Evolutionary conservation across 2,797 vertebrate species (phyloP), one percentile per base, ranked within the genome.

Genomic region (Lepilemur ruficaudatus): DNA sequence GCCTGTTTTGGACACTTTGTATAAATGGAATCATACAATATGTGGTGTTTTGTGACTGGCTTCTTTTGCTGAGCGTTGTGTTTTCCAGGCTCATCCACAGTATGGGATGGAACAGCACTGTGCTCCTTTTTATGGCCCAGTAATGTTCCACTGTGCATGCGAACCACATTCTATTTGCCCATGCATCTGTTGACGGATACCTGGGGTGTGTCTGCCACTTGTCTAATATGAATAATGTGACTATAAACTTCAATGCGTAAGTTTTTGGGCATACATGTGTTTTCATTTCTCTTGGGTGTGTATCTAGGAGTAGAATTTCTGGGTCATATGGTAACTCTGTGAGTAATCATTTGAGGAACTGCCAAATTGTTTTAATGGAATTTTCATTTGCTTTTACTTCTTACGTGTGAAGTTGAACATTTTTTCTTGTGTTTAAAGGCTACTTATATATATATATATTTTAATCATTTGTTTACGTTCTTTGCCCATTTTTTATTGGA

Each of bases 371-470:
- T 94, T 69, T n/a, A 84, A 12, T 30, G 14, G 50, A n/a, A 35
- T 70, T 95, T 94, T 61, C 38, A 80, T 80, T 89, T 94, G 38
- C 5, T 87, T 92, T 96, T 35, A 50, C 75, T 89, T 86, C 87
- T 52, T 76, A 11, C 46, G 6, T 69, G 28, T 85, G 17, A 61
- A 69, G 17, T 11, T 23, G 50, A 93, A 69, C 25, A n/a, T 76
- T 93, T 93, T 83, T 94, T 48, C 65, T 69, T 78, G 35, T 48
- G 25, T 67, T 72, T 82, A 89, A 79, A 93, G 18, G 13, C 59
- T 70, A 30, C 48, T 95, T 89, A 67, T 63, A 41, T 67, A 46
- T 70, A 43, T 78, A 41, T 67, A 46, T 70, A 43, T 69, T 69
- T 48, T 28, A 69, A 76, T 93, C 84, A 38, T 78, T 18, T 78